A percentile compares a stretch with the other conserved stretches of the same genome.
Evolutionary conservation across 2,113 vertebrate species (phyloP).

Genomic region (Percopsis transmontana): DNA sequence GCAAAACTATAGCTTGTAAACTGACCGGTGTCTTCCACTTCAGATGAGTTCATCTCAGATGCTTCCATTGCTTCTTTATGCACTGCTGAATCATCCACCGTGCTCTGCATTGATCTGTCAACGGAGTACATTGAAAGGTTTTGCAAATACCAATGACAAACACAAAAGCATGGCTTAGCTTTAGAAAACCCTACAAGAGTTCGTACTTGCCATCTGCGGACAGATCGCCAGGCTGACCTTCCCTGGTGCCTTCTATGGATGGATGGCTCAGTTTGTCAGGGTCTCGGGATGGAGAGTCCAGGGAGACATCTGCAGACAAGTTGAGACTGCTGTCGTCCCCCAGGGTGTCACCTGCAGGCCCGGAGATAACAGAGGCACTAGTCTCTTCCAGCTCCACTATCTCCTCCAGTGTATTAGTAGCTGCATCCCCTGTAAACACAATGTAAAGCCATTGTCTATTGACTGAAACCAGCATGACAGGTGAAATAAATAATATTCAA

Average conservation of each 20-base stretch:
- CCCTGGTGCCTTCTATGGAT: slow-evolving; percentile 57
- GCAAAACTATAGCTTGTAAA: slow-evolving; percentile 6
- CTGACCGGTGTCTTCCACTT: slow-evolving; percentile 50
- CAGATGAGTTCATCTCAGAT: slow-evolving; percentile 18
- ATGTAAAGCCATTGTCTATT: neutral
- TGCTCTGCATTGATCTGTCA: slow-evolving; percentile 57
- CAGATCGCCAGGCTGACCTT: slow-evolving; percentile 70
- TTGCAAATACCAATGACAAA: slow-evolving; percentile 19
- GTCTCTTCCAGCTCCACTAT: slow-evolving; percentile 89
- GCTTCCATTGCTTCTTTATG: slow-evolving; percentile 14
- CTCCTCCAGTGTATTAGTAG: slow-evolving; percentile 81
- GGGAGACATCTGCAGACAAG: slow-evolving; percentile 55
- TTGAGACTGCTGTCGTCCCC: slow-evolving; percentile 60
- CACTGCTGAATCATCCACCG: slow-evolving; percentile 24
- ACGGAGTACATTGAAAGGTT: slow-evolving; percentile 36
- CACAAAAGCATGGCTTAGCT: neutral
- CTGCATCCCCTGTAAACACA: slow-evolving; percentile 51
- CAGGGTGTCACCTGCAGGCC: slow-evolving; percentile 52
- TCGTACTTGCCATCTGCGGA: slow-evolving; percentile 81
- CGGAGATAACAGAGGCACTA: slow-evolving; percentile 47
- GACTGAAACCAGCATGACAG: neutral
- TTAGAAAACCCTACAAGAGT: slow-evolving; percentile 36
- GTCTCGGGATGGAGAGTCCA: slow-evolving; percentile 56
- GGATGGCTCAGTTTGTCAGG: slow-evolving; percentile 37
- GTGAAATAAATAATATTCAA: no score